Base-by-base conservation (phyloP, 1,140 invertebrate species). In the Drosophila melanogaster region DNA sequence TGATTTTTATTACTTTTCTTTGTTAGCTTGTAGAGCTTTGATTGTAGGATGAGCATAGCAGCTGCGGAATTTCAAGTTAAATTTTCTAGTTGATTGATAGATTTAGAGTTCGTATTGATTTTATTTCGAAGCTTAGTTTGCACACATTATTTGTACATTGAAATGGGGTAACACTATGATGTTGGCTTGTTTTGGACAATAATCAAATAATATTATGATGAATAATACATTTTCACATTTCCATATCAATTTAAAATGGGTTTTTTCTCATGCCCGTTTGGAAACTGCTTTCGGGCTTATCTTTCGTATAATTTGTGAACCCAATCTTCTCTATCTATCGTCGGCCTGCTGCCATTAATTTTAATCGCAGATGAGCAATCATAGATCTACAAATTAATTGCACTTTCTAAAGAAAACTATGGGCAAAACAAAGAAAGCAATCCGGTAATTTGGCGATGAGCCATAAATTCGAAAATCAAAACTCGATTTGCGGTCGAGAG, bases 391-490 rank as follows among this genome's bases (percentile, higher is more conserved):
- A 50, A 75, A 75, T 84, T 84, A 77, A 70, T 70, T 70, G 66
- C 77, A 79, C 78, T 84, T 79, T 77, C 64, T 74, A 64, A 75
- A 43, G 38, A 38, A 78, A 73, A 72, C 15, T 56, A 24, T 33
- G 50, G 37, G 55, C 44, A 53, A 76, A 47, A 50, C 55, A 59
- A 58, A 50, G 55, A 79, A 75, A 79, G 79, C 74, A 83, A 79
- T 84, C 78, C 62, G 78, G 81, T 70, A 70, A 70, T 70, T 70
- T 70, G 38, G 64, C 50, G 51, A 75, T 53, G 38, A 72, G 67
- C 47, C 59, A 51, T 75, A 53, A 75, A 75, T 57, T 75, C 53
- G 35, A 46, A 43, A 65, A 75, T 75, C 57, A 53, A 76, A 65
- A 50, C 72, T 58, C 47, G 47, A 76, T 66, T 75, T 57, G 72